Evolutionary conservation across 2,888 invertebrate genomes (phyloP).

Genomic region (Oxytorus armatus): DNA sequence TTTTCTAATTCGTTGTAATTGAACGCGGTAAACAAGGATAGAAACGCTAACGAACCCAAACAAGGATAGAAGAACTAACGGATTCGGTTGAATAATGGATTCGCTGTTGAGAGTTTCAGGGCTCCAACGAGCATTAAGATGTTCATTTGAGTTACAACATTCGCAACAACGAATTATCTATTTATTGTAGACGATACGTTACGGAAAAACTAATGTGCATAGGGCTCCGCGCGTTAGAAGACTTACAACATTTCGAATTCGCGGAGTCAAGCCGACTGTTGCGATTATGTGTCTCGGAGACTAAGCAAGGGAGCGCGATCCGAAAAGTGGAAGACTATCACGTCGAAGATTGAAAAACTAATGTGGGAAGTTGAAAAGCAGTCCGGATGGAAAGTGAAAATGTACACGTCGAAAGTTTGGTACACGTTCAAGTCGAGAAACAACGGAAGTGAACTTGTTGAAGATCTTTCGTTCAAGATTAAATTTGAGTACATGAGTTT

Average conservation of each 20-base stretch:
- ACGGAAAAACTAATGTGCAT: no score
- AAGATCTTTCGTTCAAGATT: slow-evolving; percentile 35
- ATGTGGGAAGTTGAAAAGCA: neutral
- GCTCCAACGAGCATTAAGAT: no score
- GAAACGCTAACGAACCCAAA: no score
- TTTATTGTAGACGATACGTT: no score
- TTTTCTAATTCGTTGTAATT: neutral
- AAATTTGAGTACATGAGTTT: slow-evolving; percentile 41
- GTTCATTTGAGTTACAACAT: no score
- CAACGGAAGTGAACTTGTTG: slow-evolving; percentile 16
- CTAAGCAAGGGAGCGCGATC: slow-evolving; percentile 12
- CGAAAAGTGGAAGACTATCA: slow-evolving; percentile 29
- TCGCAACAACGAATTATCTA: no score
- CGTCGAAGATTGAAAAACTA: slow-evolving; percentile 4
- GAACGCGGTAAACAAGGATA: neutral
- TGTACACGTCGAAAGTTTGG: slow-evolving; percentile 26
- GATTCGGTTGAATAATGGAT: no score
- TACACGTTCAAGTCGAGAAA: slow-evolving; percentile 54
- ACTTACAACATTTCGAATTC: slow-evolving; percentile 14
- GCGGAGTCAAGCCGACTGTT: slow-evolving; percentile 36
- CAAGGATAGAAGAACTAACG: no score
- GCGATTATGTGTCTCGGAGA: neutral
- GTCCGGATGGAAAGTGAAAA: slow-evolving; percentile 44
- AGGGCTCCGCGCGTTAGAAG: slow-evolving; percentile 53
- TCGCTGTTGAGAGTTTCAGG: no score